phyloP scores from a whole-genome alignment of 2,888 invertebrate species.

The Sphaerophoria taeniata region DNA sequence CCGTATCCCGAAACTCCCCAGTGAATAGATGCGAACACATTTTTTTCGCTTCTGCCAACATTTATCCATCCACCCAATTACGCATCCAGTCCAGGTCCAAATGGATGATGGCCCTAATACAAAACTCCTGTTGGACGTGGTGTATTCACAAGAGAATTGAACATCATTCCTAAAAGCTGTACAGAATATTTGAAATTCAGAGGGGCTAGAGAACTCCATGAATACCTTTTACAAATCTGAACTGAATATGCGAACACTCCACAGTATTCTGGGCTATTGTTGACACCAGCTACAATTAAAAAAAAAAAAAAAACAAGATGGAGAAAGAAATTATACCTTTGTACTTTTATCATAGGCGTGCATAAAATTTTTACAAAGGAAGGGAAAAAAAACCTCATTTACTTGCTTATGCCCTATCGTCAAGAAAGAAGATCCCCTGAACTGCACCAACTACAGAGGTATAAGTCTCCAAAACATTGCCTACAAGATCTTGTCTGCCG shows the following conservation, averaged over 20 bases:
- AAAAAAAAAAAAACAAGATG: conserved; percentile 3
- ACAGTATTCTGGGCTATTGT: conserved; percentile 27
- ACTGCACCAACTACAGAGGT: no score
- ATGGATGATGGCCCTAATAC: conserved; percentile 28
- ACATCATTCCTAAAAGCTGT: conserved; percentile 28
- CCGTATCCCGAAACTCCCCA: neutral
- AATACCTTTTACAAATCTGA: conserved; percentile 30
- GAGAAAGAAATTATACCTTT: conserved; percentile 36
- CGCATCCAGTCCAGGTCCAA: conserved; percentile 17
- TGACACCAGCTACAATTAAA: conserved; percentile 47
- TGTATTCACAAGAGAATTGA: conserved; percentile 40
- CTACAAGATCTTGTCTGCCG: no score
- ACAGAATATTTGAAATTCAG: neutral
- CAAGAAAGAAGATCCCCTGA: no score
- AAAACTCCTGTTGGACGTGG: conserved; percentile 47
- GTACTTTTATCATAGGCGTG: no score
- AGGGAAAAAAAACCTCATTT: no score
- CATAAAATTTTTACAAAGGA: no score
- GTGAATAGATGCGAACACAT: neutral
- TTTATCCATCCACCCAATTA: conserved; percentile 40
- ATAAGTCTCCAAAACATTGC: no score
- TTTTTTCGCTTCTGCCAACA: neutral
- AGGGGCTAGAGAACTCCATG: neutral
- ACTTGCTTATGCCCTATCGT: no score
- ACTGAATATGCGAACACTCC: conserved; percentile 5